Percentiles rank a stretch among this genome's conserved stretches.
phyloP scores from a whole-genome alignment of 2,888 invertebrate genomes.

The Nemapogon koenigi region DNA sequence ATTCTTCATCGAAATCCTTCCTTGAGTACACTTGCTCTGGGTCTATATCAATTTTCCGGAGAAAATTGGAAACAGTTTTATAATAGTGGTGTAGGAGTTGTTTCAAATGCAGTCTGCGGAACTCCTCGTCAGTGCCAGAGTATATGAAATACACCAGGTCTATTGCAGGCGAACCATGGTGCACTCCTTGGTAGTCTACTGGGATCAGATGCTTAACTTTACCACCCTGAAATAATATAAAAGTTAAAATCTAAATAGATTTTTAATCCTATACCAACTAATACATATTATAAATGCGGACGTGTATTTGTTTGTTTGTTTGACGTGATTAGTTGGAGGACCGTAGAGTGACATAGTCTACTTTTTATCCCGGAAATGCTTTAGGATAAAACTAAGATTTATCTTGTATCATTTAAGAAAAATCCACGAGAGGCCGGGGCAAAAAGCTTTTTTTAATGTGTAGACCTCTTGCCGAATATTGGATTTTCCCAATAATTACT shows the following conservation, averaged over 20 bases:
- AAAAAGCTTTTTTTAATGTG: no score
- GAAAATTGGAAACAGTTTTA: constrained; percentile 22
- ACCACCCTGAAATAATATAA: constrained; percentile 25
- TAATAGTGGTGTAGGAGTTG: constrained; percentile 26
- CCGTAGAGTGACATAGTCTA: no score
- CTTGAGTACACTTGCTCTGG: constrained; percentile 27
- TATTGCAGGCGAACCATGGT: constrained; percentile 26
- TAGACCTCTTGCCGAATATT: no score
- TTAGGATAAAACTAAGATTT: constrained; percentile 7
- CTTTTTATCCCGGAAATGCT: no score
- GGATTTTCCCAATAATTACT: no score
- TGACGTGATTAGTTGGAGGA: no score
- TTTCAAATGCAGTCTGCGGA: constrained; percentile 26
- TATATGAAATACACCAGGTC: constrained; percentile 41
- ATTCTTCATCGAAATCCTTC: constrained; percentile 28
- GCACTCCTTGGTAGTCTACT: constrained; percentile 38
- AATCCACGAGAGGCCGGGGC: no score
- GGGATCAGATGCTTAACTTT: constrained; percentile 22
- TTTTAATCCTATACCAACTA: neutral
- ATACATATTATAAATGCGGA: no score
- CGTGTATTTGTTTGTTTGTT: no score
- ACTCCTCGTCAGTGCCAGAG: constrained; percentile 32
- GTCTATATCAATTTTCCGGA: constrained; percentile 25
- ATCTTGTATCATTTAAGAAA: constrained; percentile 11
- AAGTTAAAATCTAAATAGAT: no score